These are phyloP conservation scores for Poeciliopsis paucimaculata DNA, from an alignment of 2,797 vertebrate genomes.

Conservation along the genomic window DNA sequence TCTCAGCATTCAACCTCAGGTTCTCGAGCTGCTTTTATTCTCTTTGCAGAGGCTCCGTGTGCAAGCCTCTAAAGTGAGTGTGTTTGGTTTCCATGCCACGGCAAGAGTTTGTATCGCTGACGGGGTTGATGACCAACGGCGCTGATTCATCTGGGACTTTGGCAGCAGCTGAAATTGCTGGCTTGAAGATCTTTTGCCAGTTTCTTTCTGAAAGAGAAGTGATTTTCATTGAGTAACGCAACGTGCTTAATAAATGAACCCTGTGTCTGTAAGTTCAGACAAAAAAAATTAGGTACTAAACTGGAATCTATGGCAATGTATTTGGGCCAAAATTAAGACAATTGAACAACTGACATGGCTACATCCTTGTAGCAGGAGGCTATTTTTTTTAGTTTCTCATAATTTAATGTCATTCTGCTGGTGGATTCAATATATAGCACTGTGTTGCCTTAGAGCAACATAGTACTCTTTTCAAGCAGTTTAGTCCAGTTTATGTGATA, in stretches of 20 bases:
- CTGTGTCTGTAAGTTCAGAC: background rate
- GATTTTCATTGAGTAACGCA: slow-evolving; percentile 1
- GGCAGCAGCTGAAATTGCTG: slow-evolving; percentile 41
- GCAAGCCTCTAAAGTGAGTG: slow-evolving; percentile 13
- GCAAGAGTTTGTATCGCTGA: slow-evolving; percentile 29
- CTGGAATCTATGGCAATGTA: too few species aligned
- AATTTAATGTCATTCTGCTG: too few species aligned
- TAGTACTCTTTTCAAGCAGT: too few species aligned
- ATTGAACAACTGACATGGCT: too few species aligned
- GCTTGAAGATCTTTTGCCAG: background rate
- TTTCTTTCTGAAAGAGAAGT: slow-evolving; percentile 1
- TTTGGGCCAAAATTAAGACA: too few species aligned
- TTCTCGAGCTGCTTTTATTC: background rate
- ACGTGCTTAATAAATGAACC: background rate
- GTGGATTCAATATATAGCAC: too few species aligned
- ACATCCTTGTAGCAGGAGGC: too few species aligned
- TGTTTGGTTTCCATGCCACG: slow-evolving; percentile 37
- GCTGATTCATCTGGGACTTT: slow-evolving; percentile 41
- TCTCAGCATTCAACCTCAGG: background rate
- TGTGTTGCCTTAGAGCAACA: too few species aligned
- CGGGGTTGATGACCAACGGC: slow-evolving; percentile 20
- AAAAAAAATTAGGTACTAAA: background rate
- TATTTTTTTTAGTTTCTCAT: too few species aligned
- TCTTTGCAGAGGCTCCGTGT: background rate
- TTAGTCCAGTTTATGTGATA: too few species aligned